Evolutionary conservation across 2,113 vertebrate species (phyloP), one percentile per base, ranked within the genome.

Genomic region (Nesogale talazaci): DNA sequence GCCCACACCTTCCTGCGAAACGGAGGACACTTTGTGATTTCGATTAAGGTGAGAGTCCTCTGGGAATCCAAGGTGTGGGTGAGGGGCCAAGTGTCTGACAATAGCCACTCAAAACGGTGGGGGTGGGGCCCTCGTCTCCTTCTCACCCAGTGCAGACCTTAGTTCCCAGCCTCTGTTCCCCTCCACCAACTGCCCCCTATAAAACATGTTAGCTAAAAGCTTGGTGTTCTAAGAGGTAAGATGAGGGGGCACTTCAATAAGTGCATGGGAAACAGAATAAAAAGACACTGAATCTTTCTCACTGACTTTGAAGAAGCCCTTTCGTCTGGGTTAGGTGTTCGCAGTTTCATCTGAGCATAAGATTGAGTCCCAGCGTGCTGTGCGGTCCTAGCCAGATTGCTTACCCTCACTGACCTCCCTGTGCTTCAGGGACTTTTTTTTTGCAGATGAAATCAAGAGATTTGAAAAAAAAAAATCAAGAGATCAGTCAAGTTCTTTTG

Each of bases 1-100:
- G 99, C 99, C 0, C 99, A 99, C 84, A 99, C 99, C 92, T 99
- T 99, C 95, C 98, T 99, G 69, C 99, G 98, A 95, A 99, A 99
- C 0, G 99, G 99, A 1, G 99, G 99, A 77, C 99, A 99, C 94
- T 99, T 99, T 92, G 98, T 99, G 23, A 99, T 99, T 92, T 99
- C 99, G 17, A 99, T 99, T 92, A 99, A 99, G 99, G 99, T 99
- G 94, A 5, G 20, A 61, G 36, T 29, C 61, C 59, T 87, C 5
- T 29, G n/a, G 34, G 42, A 69, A 22, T 92, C 38, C 46, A 4
- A 92, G 72, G 27, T 10, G 59, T 29, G 42, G 34, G 76, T 46
- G 25, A 38, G 36, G 12, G 0, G 0, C 61, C 8, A 19, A 10
- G 59, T 79, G 65, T 67, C 77, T 85, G 80, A 38, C 40, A 76